Base-by-base conservation (phyloP, 2,797 vertebrate genomes). In the Furcifer pardalis region DNA sequence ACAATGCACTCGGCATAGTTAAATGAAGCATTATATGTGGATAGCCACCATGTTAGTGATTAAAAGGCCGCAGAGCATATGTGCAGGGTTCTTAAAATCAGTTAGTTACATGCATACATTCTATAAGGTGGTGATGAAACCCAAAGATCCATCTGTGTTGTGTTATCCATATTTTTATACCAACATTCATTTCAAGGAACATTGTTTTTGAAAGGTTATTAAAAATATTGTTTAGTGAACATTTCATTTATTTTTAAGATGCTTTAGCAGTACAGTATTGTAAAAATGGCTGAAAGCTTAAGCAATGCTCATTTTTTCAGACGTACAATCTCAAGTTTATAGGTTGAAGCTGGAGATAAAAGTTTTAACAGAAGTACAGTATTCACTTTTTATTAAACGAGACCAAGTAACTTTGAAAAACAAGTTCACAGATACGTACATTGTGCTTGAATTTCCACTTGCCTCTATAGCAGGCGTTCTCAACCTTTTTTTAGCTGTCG, bases 81-180 rank as follows among this genome's bases (percentile, higher is more conserved):
- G 21, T 49, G 32, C 8, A 7, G 40, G 17, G 52, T 44, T 71
- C 40, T 78, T 68, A 42, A 72, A 81, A 56, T 81, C 27, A 30
- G 8, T 44, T 75, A 62, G 44, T 63, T 76, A 37, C 52, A 32
- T 66, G 73, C 59, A 83, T 66, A 83, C 72, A 75, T 83, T 63
- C 81, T 32, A 74, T 13, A 32, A 32, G 21, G 23, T 35, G 27
- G 44, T 30, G 4, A 21, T 66, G 81, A 75, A 75, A 44, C n/a
- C 69, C 35, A 35, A n/a, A 49, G 40, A 73, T 60, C 42, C 46
- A 66, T 52, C 71, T 82, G 59, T 49, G n/a, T n/a, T 49, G 44
- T 13, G 89, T 88, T 92, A 82, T 91, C 88, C 66, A 63, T 78
- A 77, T 85, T 86, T 85, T 93, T 91, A 85, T 80, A 86, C 85